These are phyloP conservation scores for Microctenopoma steveboyesi DNA, from an alignment of 2,797 vertebrate species.

Conservation along the genomic window DNA sequence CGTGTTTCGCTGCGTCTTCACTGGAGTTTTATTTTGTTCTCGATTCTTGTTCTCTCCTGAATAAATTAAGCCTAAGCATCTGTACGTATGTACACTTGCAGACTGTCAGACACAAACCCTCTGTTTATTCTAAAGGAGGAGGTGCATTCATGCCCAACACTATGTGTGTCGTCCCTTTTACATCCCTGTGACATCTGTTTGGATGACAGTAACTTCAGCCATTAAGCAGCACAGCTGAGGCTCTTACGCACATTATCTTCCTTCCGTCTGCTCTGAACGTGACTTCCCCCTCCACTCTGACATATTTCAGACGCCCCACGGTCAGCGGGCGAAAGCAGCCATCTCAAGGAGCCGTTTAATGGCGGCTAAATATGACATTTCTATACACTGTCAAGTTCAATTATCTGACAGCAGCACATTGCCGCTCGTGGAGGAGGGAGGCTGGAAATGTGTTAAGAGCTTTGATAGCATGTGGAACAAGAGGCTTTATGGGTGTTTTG, in stretches of 20 bases:
- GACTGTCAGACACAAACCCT: background rate
- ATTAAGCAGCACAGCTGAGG: slow-evolving; percentile 9
- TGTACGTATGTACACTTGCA: too few species aligned
- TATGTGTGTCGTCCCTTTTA: background rate
- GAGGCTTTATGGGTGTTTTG: slow-evolving; percentile 15
- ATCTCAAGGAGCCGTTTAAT: slow-evolving; percentile 26
- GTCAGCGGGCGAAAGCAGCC: slow-evolving; percentile 21
- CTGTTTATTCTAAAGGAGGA: background rate
- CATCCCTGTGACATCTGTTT: slow-evolving; percentile 22
- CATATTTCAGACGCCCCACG: slow-evolving; percentile 2
- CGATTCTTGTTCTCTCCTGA: too few species aligned
- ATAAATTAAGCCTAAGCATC: too few species aligned
- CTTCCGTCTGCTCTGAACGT: slow-evolving; percentile 8
- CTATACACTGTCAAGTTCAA: slow-evolving; percentile 45
- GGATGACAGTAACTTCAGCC: background rate
- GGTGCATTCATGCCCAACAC: background rate
- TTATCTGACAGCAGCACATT: slow-evolving; percentile 41
- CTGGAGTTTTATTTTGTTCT: too few species aligned
- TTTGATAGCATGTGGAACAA: slow-evolving; percentile 22
- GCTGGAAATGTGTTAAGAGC: slow-evolving; percentile 31
- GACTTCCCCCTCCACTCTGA: background rate
- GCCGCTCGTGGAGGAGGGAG: slow-evolving; percentile 32
- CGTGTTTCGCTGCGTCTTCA: too few species aligned
- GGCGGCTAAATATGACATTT: slow-evolving; percentile 34
- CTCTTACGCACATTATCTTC: background rate